A percentile compares a stretch with the other conserved stretches of the same genome.
phyloP scores from a whole-genome alignment of 2,797 vertebrate genomes.

The Dromococcyx pavoninus region DNA sequence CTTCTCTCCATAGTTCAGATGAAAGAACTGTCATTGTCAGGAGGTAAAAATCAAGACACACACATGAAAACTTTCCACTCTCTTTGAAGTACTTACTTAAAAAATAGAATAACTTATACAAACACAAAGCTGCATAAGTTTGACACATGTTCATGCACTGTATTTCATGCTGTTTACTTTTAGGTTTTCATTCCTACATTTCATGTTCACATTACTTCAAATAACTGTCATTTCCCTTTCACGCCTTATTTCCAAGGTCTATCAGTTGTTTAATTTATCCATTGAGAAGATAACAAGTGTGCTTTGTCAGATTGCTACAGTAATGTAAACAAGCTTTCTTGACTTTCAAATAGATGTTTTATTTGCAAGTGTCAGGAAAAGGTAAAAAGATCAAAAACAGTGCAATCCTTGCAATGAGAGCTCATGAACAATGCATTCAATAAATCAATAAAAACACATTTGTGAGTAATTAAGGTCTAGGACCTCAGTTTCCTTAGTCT shows the following conservation, averaged over 20 bases:
- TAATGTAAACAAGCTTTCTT: not conserved
- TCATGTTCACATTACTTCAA: not conserved
- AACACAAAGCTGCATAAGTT: not conserved
- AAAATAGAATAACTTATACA: not conserved
- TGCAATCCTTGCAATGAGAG: not conserved
- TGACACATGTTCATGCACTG: not conserved
- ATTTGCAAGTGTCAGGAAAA: not conserved
- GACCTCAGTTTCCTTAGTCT: not conserved
- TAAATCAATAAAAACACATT: constrained; percentile 20
- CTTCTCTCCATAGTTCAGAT: not conserved
- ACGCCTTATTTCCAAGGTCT: not conserved
- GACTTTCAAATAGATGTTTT: constrained; percentile 4
- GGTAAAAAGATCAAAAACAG: not conserved
- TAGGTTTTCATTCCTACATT: not conserved
- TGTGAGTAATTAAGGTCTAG: constrained; percentile 25
- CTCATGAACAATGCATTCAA: not conserved
- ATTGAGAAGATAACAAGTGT: not conserved
- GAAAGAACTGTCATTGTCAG: not conserved
- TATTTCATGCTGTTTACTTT: constrained; percentile 13
- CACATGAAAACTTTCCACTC: not conserved
- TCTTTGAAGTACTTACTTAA: constrained; percentile 15
- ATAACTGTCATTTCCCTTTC: not conserved
- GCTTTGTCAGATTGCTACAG: not conserved
- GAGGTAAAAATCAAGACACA: not conserved
- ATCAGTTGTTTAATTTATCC: not conserved